Base-by-base conservation (phyloP, 2,888 invertebrate genomes). In the Oligia strigilis region DNA sequence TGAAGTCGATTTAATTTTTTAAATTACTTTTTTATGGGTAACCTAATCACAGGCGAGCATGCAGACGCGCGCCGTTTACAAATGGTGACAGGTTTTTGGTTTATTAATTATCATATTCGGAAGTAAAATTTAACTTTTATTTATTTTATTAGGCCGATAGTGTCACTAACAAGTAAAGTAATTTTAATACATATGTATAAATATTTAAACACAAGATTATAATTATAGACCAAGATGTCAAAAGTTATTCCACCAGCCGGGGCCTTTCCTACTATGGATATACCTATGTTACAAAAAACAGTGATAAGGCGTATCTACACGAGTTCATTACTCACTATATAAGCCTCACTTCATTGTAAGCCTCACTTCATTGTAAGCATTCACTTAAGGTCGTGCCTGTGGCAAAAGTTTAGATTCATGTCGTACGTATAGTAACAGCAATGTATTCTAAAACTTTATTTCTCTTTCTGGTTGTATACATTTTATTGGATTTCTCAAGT, bases 401-500 rank as follows among this genome's bases (percentile, higher is more conserved):
- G 17, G 11, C 46, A 13, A 36, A 17, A 58, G 43, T 17, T n/a
- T 23, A 43, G 58, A 23, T 6, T 6, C 36, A n/a, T 29, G 14
- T 72, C 46, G 17, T 23, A 19, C 17, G 19, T 36, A 6, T n/a
- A 11, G 9, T 49, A n/a, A 55, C 60, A 77, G 73, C 6, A 77
- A 79, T 84, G 81, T 75, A 4, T 71, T 76, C 66, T 1, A 78
- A 83, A 79, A 75, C 13, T 36, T 74, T 81, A 2, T 75, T 82
- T n/a, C 62, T 78, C 14, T 72, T 80, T 43, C 19, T 81, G 66
- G 17, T 80, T 29, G 65, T 88, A 72, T 67, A 9, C 58, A 67
- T 72, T 55, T 43, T 75, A 52, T 43, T 36, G 23, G 36, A 43
- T 65, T 72, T 17, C 49, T 17, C 85, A 70, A 17, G 86, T 86